Evolutionary conservation across 2,797 vertebrate species (phyloP).

Genomic region (Enoplosus armatus): DNA sequence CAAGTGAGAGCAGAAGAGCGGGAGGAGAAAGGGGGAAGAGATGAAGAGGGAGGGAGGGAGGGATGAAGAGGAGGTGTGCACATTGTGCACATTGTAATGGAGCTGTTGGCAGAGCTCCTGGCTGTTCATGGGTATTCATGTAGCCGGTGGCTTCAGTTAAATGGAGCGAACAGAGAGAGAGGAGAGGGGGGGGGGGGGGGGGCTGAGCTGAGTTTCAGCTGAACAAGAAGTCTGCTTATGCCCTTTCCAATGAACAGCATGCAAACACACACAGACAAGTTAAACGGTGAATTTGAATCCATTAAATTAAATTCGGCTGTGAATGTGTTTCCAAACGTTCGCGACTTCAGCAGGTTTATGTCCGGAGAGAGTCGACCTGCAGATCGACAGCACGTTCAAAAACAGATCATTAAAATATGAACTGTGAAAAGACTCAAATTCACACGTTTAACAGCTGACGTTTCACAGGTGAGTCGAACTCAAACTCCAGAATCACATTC

Average conservation of each 20-base stretch:
- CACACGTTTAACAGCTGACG: neutral
- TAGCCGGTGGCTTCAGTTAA: conserved; percentile 71
- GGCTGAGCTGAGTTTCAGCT: conserved; percentile 58
- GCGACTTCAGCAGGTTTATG: neutral
- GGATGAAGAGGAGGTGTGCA: conserved; percentile 33
- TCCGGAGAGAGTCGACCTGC: neutral
- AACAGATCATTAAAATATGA: neutral
- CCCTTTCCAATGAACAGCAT: conserved; percentile 19
- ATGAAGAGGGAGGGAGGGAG: conserved; percentile 8
- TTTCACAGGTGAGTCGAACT: no score
- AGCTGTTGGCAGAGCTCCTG: conserved; percentile 73
- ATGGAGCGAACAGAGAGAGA: conserved; percentile 57
- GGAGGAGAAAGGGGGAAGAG: neutral
- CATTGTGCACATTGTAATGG: conserved; percentile 66
- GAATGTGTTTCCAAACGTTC: conserved; percentile 23
- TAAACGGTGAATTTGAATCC: conserved; percentile 4
- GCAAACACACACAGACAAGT: conserved; percentile 28
- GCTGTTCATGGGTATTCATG: conserved; percentile 70
- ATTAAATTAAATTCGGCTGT: conserved; percentile 17
- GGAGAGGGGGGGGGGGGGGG: neutral
- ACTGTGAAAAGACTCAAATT: neutral
- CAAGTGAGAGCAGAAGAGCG: no score
- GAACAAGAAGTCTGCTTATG: conserved; percentile 61
- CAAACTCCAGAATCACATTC: neutral
- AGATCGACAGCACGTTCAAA: no score